phyloP scores from a whole-genome alignment of 2,113 vertebrate genomes.

The Lepus timidus region DNA sequence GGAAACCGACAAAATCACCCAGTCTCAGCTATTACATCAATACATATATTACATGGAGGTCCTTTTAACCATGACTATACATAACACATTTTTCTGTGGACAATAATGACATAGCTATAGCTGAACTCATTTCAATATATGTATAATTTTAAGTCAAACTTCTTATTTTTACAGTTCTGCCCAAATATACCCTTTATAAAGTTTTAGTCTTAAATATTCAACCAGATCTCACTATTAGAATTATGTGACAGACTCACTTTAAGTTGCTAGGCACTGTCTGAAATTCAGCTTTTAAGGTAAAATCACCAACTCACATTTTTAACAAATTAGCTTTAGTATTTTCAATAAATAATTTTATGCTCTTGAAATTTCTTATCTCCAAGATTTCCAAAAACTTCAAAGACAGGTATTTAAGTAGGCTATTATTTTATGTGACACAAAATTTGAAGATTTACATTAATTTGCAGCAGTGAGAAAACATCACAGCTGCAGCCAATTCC shows the following conservation, averaged over 20 bases:
- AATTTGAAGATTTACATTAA: slow-evolving; percentile 40
- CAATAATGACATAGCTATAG: slow-evolving; percentile 46
- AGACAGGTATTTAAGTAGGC: slow-evolving; percentile 28
- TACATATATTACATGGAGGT: slow-evolving; percentile 74
- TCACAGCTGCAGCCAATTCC: neutral
- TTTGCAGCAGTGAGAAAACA: slow-evolving; percentile 47
- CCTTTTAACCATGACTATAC: slow-evolving; percentile 70
- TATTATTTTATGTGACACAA: slow-evolving; percentile 29
- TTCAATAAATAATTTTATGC: slow-evolving; percentile 43
- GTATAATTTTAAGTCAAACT: slow-evolving; percentile 53
- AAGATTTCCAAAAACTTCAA: slow-evolving; percentile 55
- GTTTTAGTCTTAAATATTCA: slow-evolving; percentile 66
- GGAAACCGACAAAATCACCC: slow-evolving; percentile 82
- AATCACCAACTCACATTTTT: slow-evolving; percentile 49
- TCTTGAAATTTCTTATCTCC: slow-evolving; percentile 46
- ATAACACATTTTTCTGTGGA: slow-evolving; percentile 39
- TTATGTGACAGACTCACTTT: slow-evolving; percentile 81
- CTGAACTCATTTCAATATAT: slow-evolving; percentile 51
- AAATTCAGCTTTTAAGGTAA: slow-evolving; percentile 61
- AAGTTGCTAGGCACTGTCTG: slow-evolving; percentile 64
- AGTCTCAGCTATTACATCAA: slow-evolving; percentile 60
- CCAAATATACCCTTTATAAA: slow-evolving; percentile 58
- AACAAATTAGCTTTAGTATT: slow-evolving; percentile 22
- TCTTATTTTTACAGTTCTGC: slow-evolving; percentile 64
- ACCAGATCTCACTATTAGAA: slow-evolving; percentile 56